A percentile compares a stretch with the other conserved stretches of the same genome.
phyloP scores from a whole-genome alignment of 2,888 invertebrate genomes.

The Lochmaea crataegi region DNA sequence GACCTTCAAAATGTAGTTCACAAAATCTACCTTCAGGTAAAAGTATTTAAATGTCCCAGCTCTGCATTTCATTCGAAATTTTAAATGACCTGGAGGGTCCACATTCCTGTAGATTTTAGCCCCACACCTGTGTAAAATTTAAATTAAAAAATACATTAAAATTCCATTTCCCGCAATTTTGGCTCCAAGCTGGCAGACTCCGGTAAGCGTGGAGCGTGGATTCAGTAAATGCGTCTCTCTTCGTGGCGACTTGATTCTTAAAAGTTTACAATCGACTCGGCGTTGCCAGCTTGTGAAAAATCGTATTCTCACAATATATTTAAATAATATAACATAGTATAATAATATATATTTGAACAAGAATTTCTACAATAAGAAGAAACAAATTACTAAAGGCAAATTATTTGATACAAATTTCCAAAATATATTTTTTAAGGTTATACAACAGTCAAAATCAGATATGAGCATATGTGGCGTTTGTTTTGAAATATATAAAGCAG shows the following conservation, averaged over 20 bases:
- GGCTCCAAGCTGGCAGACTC: slow-evolving; percentile 39
- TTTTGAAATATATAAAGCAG: too few species aligned
- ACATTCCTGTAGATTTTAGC: slow-evolving; percentile 31
- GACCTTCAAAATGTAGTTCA: slow-evolving; percentile 13
- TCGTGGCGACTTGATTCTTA: slow-evolving; percentile 24
- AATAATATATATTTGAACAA: not conserved
- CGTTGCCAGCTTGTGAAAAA: slow-evolving; percentile 14
- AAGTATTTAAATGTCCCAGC: slow-evolving; percentile 16
- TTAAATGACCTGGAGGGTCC: slow-evolving; percentile 32
- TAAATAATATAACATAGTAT: not conserved
- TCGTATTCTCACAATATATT: not conserved
- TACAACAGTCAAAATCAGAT: too few species aligned
- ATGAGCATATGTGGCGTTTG: too few species aligned
- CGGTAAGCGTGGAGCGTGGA: slow-evolving; percentile 35
- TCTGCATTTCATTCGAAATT: slow-evolving; percentile 31
- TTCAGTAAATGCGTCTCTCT: slow-evolving; percentile 31
- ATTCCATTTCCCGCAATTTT: slow-evolving; percentile 42
- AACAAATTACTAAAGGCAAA: too few species aligned
- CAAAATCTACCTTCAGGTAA: slow-evolving; percentile 17
- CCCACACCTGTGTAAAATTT: slow-evolving; percentile 39
- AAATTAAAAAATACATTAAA: slow-evolving; percentile 42
- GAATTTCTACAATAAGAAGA: too few species aligned
- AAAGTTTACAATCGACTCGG: slow-evolving; percentile 11
- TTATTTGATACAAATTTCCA: too few species aligned
- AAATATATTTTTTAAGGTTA: too few species aligned